These are phyloP conservation scores for Leptoclinus maculatus DNA, from an alignment of 2,797 vertebrate species.

Conservation along the genomic window DNA sequence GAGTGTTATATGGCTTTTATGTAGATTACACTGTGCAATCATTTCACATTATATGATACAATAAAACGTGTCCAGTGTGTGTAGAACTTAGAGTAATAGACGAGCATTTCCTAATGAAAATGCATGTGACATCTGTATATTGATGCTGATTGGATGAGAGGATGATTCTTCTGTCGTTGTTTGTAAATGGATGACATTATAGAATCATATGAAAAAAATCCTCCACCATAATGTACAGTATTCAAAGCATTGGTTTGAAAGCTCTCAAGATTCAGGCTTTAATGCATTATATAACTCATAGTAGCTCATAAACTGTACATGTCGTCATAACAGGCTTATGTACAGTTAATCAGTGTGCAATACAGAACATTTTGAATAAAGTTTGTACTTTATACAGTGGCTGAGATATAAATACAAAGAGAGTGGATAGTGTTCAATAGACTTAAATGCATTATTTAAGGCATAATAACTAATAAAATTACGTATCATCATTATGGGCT, in stretches of 20 bases:
- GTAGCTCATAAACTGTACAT: constrained; percentile 43
- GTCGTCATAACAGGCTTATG: constrained; percentile 50
- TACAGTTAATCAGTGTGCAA: constrained; percentile 59
- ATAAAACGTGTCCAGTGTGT: constrained; percentile 48
- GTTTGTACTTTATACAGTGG: constrained; percentile 62
- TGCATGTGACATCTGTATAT: constrained; percentile 48
- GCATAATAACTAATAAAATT: constrained; percentile 32
- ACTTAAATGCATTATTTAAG: constrained; percentile 29
- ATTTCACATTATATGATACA: constrained; percentile 40
- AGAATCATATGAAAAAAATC: constrained; percentile 27
- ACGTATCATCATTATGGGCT: constrained; percentile 18
- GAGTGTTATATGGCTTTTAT: constrained; percentile 53
- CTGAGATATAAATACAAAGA: constrained; percentile 40
- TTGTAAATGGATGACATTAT: constrained; percentile 40
- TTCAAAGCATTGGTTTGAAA: constrained; percentile 39
- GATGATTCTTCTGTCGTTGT: constrained; percentile 40
- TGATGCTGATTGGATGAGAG: constrained; percentile 44
- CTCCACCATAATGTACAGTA: constrained; percentile 36
- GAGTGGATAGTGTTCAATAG: constrained; percentile 6
- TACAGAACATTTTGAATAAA: constrained; percentile 57
- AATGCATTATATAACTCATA: constrained; percentile 34
- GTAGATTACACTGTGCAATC: constrained; percentile 64
- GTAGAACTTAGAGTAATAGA: constrained; percentile 34
- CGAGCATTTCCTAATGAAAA: constrained; percentile 46
- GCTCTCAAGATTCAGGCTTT: constrained; percentile 24